Base-by-base conservation (phyloP, 2,797 vertebrate genomes). In the Bothrops alternatus region DNA sequence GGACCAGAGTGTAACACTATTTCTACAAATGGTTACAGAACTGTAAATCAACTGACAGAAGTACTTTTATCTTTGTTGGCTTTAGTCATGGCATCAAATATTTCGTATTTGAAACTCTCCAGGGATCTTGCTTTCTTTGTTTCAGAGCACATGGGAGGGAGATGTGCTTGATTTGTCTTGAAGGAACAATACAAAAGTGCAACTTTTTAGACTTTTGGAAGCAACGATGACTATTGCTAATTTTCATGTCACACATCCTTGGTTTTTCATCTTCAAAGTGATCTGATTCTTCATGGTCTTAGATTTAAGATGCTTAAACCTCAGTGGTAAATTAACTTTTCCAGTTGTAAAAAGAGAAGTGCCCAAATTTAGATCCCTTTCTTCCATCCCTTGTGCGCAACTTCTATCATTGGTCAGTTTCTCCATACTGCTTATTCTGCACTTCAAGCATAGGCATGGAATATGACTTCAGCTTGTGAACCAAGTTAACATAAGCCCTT, bases 401-500 rank as follows among this genome's bases (percentile, higher is more conserved):
- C 1, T 61, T 61, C 32, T 16, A 6, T 16, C 37, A 4, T 16
- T 28, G 57, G 4, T 25, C 57, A 26, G 23, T 61, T 47, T 88
- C 14, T 32, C 10, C 69, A 42, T 78, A 20, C 13, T 26, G 56
- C 23, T 37, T 6, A 5, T 88, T 42, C 18, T 65, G 13, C 18
- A 65, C 42, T 89, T 89, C 47, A n/a, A 28, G 16, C 60, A 69
- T 2, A 23, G 61, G 61, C 8, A 18, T 55, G 20, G 47, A n/a
- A 60, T 26, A 58, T 11, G 58, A 78, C 18, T 78, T 78, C 32
- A 78, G 32, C 69, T 58, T 88, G 57, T n/a, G 78, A 88, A 93
- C 58, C 1, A 61, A 94, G 6, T 78, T 78, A 63, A 60, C 57
- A 28, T 20, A 95, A 89, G 92, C 91, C 85, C 91, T 90, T 93